These are phyloP conservation scores for Chionodraco myersi DNA, from an alignment of 2,113 vertebrate genomes.

Conservation along the genomic window DNA sequence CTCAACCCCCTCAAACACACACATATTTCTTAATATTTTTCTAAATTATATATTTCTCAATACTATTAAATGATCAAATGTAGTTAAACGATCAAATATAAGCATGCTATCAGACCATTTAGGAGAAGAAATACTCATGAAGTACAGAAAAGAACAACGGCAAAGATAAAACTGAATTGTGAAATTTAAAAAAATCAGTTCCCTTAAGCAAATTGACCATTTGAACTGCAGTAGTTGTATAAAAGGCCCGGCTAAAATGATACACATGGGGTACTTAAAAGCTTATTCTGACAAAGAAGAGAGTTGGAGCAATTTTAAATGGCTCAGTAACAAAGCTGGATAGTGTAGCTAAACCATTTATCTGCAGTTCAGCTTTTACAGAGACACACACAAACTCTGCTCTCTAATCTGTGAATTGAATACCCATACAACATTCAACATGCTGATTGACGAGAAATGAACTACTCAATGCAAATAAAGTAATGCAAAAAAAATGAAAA, in stretches of 20 bases:
- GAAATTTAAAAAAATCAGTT: neutral
- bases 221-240: neutral
- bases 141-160: neutral
- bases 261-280: conserved; percentile 22
- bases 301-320: conserved; percentile 22
- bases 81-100: neutral
- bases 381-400: conserved; percentile 30
- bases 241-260: neutral
- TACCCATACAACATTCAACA: conserved; percentile 48
- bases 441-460: conserved; percentile 9
- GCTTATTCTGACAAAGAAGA: conserved; percentile 43
- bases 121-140: neutral
- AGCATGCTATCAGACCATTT: neutral
- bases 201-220: conserved; percentile 1
- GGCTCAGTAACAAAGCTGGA: conserved; percentile 43
- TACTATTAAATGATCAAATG: neutral
- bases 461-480: conserved; percentile 28
- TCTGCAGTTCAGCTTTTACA: conserved; percentile 59
- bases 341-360: conserved; percentile 55
- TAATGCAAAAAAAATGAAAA: neutral
- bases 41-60: neutral
- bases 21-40: too few relatives aligned
- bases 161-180: conserved; percentile 5
- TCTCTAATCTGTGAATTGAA: conserved; percentile 50
- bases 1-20: neutral